Conservation (phyloP, 2,797 vertebrate species). For the Semotilus atromaculatus region DNA sequence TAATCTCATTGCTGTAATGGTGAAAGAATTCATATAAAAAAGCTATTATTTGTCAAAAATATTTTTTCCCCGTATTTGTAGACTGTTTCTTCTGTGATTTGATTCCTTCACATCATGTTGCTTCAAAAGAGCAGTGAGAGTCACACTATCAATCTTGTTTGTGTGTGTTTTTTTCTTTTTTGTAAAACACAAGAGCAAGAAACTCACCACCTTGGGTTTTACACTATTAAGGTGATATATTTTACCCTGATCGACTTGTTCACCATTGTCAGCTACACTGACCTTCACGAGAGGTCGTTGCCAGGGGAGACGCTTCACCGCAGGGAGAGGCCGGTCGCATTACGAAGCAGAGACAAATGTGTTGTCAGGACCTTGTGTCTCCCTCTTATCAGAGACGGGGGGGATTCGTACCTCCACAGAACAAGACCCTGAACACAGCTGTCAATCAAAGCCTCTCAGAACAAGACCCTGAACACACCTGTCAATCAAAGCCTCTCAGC, state of each 20-base stretch:
- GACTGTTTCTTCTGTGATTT: not conserved
- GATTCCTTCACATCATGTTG: not conserved
- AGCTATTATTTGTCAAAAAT: not conserved
- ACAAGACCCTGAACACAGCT: conserved; percentile 53
- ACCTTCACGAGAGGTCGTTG: conserved; percentile 75
- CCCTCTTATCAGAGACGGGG: conserved; percentile 56
- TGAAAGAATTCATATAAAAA: not conserved
- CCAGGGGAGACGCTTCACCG: conserved; percentile 64
- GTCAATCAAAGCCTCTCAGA: conserved; percentile 64
- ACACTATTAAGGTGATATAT: conserved; percentile 71
- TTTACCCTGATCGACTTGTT: conserved; percentile 70
- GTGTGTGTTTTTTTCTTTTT: not conserved
- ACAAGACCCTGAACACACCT: no score
- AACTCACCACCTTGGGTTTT: conserved; percentile 67
- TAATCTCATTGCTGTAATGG: not conserved
- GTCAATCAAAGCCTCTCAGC: not conserved
- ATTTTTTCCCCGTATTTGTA: not conserved
- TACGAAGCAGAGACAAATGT: conserved; percentile 71
- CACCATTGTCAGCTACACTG: conserved; percentile 66
- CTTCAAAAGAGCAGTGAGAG: not conserved
- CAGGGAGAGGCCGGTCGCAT: conserved; percentile 62
- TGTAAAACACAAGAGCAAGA: not conserved
- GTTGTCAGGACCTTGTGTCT: conserved; percentile 59
- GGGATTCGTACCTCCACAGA: conserved; percentile 13
- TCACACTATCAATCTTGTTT: not conserved